Conservation (phyloP, 2,888 invertebrate species). For the Rhamphomyia laevipes region DNA sequence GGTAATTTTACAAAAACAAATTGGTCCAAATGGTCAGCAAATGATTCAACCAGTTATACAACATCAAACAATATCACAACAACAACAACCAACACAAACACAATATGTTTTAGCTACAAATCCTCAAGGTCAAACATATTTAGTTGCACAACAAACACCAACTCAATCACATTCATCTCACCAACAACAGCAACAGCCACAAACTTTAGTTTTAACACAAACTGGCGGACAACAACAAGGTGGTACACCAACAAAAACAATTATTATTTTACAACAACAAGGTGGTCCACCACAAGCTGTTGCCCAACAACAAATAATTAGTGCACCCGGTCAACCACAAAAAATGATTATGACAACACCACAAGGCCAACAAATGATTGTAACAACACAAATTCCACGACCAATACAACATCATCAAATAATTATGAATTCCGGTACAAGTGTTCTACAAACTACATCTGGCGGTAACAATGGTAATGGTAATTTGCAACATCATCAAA, state of each 20-base stretch:
- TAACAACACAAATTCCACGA: slow-evolving; percentile 45
- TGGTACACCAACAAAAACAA: slow-evolving; percentile 53
- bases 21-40: slow-evolving; percentile 20
- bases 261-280: slow-evolving; percentile 53
- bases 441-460: slow-evolving; percentile 5
- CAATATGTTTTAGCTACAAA: slow-evolving; percentile 37
- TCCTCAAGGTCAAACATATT: slow-evolving; percentile 48
- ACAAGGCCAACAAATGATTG: slow-evolving; percentile 54
- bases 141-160: slow-evolving; percentile 47
- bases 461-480: neutral
- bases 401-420: slow-evolving; percentile 23
- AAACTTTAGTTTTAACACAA: slow-evolving; percentile 53
- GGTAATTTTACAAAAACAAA: slow-evolving; percentile 29
- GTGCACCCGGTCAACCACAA: slow-evolving; percentile 32
- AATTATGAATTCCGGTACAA: slow-evolving; percentile 22
- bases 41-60: slow-evolving; percentile 30
- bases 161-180: slow-evolving; percentile 24
- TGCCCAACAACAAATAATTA: slow-evolving; percentile 26
- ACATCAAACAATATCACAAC: slow-evolving; percentile 31
- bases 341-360: slow-evolving; percentile 51
- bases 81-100: slow-evolving; percentile 30
- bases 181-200: slow-evolving; percentile 42
- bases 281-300: slow-evolving; percentile 23
- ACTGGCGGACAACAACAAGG: slow-evolving; percentile 56
- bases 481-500: slow-evolving; percentile 4